These are phyloP conservation scores for Vannuccia rotundouncinata DNA, from an alignment of 2,888 invertebrate species.

Conservation along the genomic window DNA sequence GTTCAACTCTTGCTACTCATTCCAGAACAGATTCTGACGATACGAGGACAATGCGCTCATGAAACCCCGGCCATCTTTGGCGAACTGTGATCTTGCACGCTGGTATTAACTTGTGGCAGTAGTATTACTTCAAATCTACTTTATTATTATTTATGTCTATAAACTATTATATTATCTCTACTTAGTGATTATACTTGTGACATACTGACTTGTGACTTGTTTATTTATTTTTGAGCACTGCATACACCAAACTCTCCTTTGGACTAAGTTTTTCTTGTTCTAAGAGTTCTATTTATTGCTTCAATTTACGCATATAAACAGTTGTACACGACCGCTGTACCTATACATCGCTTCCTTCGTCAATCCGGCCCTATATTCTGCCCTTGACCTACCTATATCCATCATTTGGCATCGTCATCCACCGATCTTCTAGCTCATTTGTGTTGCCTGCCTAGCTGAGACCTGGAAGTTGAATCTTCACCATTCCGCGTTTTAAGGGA, in stretches of 20 bases:
- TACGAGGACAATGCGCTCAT: neutral
- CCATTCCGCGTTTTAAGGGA: too few relatives aligned
- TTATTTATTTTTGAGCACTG: neutral
- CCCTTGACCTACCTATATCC: too few relatives aligned
- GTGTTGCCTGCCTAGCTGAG: too few relatives aligned
- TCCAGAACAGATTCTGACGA: constrained; percentile 4
- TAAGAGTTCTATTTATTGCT: too few relatives aligned
- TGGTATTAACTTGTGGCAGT: constrained; percentile 16
- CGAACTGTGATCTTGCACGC: neutral
- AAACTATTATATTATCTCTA: neutral
- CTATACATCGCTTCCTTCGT: too few relatives aligned
- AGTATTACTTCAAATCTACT: neutral
- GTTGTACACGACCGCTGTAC: too few relatives aligned
- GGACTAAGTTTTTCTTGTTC: too few relatives aligned
- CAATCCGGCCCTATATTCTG: too few relatives aligned
- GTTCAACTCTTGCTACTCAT: constrained; percentile 11
- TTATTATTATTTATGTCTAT: neutral
- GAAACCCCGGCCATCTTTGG: neutral
- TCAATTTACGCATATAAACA: too few relatives aligned
- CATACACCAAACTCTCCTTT: neutral
- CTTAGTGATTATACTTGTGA: neutral
- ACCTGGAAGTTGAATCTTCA: too few relatives aligned
- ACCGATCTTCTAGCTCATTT: too few relatives aligned
- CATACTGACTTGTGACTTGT: neutral
- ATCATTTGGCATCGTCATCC: too few relatives aligned